These are phyloP conservation scores for Eulemur rubriventer DNA, from an alignment of 2,797 vertebrate genomes.

Conservation along the genomic window DNA sequence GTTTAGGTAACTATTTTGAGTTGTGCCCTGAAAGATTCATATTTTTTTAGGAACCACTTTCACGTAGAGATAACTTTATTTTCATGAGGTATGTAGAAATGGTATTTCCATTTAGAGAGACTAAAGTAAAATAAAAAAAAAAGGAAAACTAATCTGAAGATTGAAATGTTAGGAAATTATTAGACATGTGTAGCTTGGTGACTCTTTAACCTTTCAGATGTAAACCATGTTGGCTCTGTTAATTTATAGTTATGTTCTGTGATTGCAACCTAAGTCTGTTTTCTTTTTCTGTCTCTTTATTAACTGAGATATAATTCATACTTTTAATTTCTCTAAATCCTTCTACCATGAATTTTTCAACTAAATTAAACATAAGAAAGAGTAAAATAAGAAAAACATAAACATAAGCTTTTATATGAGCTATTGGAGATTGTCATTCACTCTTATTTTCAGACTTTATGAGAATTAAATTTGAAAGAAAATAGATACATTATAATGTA, in stretches of 20 bases:
- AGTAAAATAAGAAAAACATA: neutral
- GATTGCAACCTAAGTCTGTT: conserved; percentile 45
- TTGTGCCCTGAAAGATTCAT: conserved; percentile 31
- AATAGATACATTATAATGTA: neutral
- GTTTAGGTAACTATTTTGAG: conserved; percentile 49
- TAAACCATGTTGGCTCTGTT: conserved; percentile 42
- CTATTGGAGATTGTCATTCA: neutral
- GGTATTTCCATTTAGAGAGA: conserved; percentile 42
- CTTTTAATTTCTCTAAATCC: conserved; percentile 50
- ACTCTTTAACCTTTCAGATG: conserved; percentile 61
- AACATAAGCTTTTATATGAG: conserved; percentile 18
- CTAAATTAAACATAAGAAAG: conserved; percentile 8
- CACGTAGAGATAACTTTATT: conserved; percentile 44
- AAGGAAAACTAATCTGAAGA: conserved; percentile 29
- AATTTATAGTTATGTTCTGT: conserved; percentile 41
- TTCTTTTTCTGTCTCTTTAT: conserved; percentile 54
- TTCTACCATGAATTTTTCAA: conserved; percentile 38
- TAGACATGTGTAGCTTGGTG: conserved; percentile 35
- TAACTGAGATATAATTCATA: conserved; percentile 49
- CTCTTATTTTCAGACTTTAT: conserved; percentile 12
- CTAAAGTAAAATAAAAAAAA: neutral
- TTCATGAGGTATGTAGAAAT: conserved; percentile 38
- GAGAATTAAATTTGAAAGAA: conserved; percentile 51
- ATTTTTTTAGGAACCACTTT: conserved; percentile 33
- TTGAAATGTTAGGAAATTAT: conserved; percentile 60